Conservation (phyloP, 2,797 vertebrate species). For the Gallinago solitaria region DNA sequence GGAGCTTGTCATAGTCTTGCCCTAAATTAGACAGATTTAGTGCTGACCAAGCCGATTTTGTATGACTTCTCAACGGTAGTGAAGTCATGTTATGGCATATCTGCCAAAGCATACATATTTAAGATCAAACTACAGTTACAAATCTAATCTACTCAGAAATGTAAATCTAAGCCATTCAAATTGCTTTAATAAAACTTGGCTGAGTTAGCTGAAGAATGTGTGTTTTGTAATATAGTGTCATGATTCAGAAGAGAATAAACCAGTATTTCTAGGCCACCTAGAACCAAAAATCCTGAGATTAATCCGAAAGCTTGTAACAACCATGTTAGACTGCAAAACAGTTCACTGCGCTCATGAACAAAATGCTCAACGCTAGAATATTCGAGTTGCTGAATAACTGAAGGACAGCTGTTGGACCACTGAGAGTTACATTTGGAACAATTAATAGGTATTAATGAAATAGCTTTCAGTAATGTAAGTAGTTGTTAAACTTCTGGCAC, state of each 20-base stretch:
- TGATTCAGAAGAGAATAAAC: slow-evolving; percentile 44
- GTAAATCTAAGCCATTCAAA: background rate
- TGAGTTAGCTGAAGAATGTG: background rate
- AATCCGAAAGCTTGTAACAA: background rate
- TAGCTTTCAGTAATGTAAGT: background rate
- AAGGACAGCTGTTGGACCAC: background rate
- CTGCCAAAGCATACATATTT: background rate
- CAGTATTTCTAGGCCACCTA: slow-evolving; percentile 26
- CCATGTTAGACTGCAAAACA: background rate
- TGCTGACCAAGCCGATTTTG: background rate
- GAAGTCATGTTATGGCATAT: background rate
- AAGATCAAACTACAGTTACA: background rate
- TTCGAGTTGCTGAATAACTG: background rate
- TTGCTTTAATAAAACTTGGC: background rate
- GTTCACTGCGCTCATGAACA: background rate
- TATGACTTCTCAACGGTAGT: background rate
- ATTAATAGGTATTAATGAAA: background rate
- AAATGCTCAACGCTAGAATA: background rate
- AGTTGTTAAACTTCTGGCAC: background rate
- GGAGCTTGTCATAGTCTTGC: background rate
- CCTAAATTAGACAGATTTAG: background rate
- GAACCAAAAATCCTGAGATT: background rate
- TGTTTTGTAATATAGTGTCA: background rate
- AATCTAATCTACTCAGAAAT: background rate
- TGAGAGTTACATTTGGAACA: background rate